Conservation (phyloP, 2,113 vertebrate genomes). For the Hippocampus barbouri region DNA sequence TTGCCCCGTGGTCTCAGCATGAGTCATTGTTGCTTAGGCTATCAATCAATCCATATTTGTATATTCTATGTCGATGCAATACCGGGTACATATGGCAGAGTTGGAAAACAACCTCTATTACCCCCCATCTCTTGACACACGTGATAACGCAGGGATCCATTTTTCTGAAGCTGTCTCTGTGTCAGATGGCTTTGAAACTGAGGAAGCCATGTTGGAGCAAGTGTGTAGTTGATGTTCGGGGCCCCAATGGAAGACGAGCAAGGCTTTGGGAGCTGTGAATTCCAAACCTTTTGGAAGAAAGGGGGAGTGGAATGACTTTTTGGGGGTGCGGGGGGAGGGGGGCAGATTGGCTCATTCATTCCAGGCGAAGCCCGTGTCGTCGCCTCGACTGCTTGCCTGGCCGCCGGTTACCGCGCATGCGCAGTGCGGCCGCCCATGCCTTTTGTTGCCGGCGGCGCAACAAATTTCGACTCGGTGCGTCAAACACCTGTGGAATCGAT, state of each 20-base stretch:
- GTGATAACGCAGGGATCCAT: too few relatives aligned
- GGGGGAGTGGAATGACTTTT: neutral
- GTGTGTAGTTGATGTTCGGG: constrained; percentile 45
- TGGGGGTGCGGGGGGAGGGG: too few relatives aligned
- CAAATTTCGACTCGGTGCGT: constrained; percentile 15
- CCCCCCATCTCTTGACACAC: too few relatives aligned
- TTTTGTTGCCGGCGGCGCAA: constrained; percentile 61
- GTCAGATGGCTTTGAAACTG: neutral
- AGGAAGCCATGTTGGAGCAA: constrained; percentile 13
- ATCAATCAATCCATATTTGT: too few relatives aligned
- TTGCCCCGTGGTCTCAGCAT: too few relatives aligned
- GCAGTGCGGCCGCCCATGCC: constrained; percentile 58
- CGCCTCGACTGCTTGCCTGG: constrained; percentile 33
- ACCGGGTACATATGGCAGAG: too few relatives aligned
- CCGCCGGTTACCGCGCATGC: constrained; percentile 50
- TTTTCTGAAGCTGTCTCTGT: neutral
- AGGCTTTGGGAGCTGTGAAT: neutral
- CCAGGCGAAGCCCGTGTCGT: constrained; percentile 45
- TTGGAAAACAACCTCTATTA: too few relatives aligned
- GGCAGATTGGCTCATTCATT: constrained; percentile 59
- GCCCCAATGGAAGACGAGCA: constrained; percentile 39
- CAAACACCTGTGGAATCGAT: neutral
- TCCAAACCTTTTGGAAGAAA: neutral
- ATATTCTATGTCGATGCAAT: too few relatives aligned
- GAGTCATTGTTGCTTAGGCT: too few relatives aligned